These are phyloP conservation scores for Rotaria socialis DNA, from an alignment of 2,888 invertebrate genomes.

Conservation along the genomic window DNA sequence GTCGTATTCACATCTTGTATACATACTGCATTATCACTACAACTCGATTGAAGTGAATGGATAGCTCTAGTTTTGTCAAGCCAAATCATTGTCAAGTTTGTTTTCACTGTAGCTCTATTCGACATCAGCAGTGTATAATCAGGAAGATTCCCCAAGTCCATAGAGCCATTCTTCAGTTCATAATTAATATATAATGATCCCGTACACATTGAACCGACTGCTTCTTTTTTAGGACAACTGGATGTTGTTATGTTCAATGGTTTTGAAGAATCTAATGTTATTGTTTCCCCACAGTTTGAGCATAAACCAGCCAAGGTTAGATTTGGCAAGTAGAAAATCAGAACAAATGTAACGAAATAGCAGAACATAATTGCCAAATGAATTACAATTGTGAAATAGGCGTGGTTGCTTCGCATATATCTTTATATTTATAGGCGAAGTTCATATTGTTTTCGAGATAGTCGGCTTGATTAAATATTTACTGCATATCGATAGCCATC, in stretches of 20 bases:
- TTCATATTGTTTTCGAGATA: not conserved
- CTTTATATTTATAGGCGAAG: not conserved
- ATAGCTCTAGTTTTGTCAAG: not conserved
- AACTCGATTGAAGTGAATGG: not conserved
- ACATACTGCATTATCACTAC: not conserved
- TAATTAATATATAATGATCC: not conserved
- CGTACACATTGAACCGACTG: not conserved
- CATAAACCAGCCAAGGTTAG: not conserved
- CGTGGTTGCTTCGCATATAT: not conserved
- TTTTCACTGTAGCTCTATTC: not conserved
- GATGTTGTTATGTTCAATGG: not conserved
- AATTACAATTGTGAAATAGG: too few species aligned
- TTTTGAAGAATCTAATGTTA: not conserved
- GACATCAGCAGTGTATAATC: not conserved
- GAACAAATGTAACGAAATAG: not conserved
- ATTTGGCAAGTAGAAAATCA: not conserved
- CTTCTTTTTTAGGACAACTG: not conserved
- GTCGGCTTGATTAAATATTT: not conserved
- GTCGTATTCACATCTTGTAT: not conserved
- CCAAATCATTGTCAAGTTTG: not conserved
- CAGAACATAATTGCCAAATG: not conserved
- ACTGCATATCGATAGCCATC: not conserved
- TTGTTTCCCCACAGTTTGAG: not conserved
- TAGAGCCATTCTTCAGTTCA: not conserved
- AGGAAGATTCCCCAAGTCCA: not conserved